phyloP scores from a whole-genome alignment of 2,797 vertebrate genomes.

The Molossus molossus region DNA sequence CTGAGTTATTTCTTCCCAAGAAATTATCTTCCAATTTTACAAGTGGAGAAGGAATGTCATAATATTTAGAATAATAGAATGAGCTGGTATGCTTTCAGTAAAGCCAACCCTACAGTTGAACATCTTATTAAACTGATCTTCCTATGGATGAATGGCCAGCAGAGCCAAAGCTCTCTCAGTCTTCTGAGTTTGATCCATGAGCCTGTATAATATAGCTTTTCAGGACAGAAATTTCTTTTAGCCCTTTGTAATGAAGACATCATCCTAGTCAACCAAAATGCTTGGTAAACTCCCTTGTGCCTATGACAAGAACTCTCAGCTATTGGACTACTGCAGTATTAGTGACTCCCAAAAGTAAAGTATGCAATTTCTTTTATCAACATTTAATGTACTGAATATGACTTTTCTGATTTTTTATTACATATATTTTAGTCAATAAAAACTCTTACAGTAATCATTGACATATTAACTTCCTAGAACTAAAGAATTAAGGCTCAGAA shows the following conservation, averaged over 20 bases:
- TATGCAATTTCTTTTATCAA: constrained; percentile 6
- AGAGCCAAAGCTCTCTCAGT: constrained; percentile 23
- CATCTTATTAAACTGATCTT: constrained; percentile 60
- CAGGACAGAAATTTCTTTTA: constrained; percentile 40
- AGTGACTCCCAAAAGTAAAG: constrained; percentile 25
- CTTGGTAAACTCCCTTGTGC: constrained; percentile 29
- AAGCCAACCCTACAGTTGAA: constrained; percentile 54
- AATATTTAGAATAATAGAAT: constrained; percentile 78
- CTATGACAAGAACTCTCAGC: constrained; percentile 6
- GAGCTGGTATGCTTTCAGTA: constrained; percentile 58
- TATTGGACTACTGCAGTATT: neutral
- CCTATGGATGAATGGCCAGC: constrained; percentile 11
- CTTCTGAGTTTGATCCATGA: constrained; percentile 50
- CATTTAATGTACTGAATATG: constrained; percentile 1
- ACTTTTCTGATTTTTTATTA: constrained; percentile 32
- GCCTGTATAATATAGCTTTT: neutral
- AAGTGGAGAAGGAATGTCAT: constrained; percentile 77
- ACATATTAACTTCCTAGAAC: constrained; percentile 23
- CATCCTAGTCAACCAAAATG: neutral
- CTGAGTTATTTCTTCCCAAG: constrained; percentile 77
- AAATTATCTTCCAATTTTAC: constrained; percentile 75
- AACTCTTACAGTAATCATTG: constrained; percentile 12
- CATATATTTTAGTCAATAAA: constrained; percentile 13
- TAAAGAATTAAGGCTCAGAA: constrained; percentile 59
- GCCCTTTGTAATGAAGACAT: neutral